These are phyloP conservation scores for Bufo bufo DNA, from an alignment of 2,113 vertebrate genomes.

Conservation along the genomic window DNA sequence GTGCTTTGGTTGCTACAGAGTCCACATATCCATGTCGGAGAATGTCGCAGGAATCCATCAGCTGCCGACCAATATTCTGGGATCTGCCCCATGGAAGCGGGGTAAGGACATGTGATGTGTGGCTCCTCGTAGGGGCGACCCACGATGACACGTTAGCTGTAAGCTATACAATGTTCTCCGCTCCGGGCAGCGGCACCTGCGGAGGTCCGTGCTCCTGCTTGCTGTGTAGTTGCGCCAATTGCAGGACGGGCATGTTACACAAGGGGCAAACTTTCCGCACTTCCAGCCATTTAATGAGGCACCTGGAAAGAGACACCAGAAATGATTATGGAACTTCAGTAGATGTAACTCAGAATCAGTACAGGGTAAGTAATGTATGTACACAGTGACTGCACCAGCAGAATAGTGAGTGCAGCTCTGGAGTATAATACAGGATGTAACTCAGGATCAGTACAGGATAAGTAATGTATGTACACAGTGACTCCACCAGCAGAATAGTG, in stretches of 20 bases:
- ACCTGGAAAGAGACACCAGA: constrained; percentile 73
- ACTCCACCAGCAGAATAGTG: no score
- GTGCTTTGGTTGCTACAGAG: constrained; percentile 84
- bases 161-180: constrained; percentile 90
- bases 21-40: constrained; percentile 60
- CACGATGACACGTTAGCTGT: not conserved
- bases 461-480: no score
- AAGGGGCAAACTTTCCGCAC: constrained; percentile 97
- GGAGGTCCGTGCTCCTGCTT: constrained; percentile 77
- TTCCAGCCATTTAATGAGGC: constrained; percentile 99
- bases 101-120: constrained; percentile 59
- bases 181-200: constrained; percentile 86
- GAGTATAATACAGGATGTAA: no score
- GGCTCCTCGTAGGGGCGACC: constrained; percentile 62
- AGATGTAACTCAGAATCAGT: no score
- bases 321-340: not conserved
- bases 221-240: constrained; percentile 91
- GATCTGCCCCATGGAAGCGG: constrained; percentile 40
- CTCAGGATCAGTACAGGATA: no score
- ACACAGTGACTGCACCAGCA: no score
- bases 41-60: constrained; percentile 52
- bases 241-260: constrained; percentile 96
- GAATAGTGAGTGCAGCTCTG: no score
- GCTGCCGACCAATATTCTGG: constrained; percentile 60
- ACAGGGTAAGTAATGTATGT: no score